These are phyloP conservation scores for Embiotoca jacksoni DNA, from an alignment of 2,113 vertebrate species.

Conservation along the genomic window DNA sequence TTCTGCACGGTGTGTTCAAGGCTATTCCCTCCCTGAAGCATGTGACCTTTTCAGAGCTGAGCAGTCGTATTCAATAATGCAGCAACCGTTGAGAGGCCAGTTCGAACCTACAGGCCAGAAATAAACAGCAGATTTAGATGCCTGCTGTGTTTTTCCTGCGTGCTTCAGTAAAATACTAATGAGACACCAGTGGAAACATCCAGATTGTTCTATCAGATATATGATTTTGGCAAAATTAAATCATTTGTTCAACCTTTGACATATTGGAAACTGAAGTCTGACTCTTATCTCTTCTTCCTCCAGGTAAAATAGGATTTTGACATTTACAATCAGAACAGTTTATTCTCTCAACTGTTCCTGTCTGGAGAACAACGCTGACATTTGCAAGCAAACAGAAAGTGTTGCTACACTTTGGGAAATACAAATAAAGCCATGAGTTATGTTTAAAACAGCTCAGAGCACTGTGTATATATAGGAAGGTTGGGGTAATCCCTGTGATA, in stretches of 20 bases:
- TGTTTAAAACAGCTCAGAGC: not conserved
- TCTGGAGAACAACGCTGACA: constrained; percentile 15
- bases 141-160: not conserved
- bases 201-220: too few species aligned
- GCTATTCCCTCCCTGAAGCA: not conserved
- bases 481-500: too few species aligned
- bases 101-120: constrained; percentile 11
- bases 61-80: too few species aligned
- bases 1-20: too few species aligned
- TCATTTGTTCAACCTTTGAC: not conserved
- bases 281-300: not conserved
- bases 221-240: too few species aligned
- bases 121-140: constrained; percentile 22
- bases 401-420: not conserved
- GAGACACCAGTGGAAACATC: too few species aligned
- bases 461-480: not conserved
- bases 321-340: not conserved
- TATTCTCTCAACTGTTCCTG: not conserved
- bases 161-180: too few species aligned
- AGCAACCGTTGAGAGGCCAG: not conserved
- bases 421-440: not conserved
- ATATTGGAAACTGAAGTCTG: not conserved
- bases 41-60: constrained; percentile 8
- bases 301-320: not conserved
- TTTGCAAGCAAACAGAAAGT: constrained; percentile 8